A percentile compares a stretch with the other conserved stretches of the same genome.
Conservation (phyloP, 2,797 vertebrate genomes). For the Melopsittacus undulatus region DNA sequence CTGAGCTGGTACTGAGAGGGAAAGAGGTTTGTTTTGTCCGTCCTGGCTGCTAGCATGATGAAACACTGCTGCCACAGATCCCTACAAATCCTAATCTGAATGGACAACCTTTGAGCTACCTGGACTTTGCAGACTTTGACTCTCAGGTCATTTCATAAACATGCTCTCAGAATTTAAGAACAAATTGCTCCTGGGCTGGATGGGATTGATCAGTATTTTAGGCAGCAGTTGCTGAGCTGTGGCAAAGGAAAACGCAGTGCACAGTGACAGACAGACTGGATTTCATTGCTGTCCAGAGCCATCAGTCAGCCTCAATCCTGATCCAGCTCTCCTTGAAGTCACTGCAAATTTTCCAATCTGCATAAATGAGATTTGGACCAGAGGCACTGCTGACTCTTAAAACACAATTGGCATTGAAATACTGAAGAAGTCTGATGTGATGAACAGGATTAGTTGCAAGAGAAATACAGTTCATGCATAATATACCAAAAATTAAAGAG, state of each 20-base stretch:
- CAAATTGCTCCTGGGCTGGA: not conserved
- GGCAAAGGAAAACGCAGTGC: not conserved
- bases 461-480: not conserved
- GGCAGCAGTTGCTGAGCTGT: not conserved
- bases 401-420: not conserved
- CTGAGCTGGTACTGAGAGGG: not conserved
- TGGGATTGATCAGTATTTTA: slow-evolving; percentile 10
- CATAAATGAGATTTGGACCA: slow-evolving; percentile 27
- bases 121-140: not conserved
- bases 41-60: not conserved
- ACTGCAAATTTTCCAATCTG: slow-evolving; percentile 3
- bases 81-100: not conserved
- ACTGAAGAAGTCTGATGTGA: not conserved
- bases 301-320: not conserved
- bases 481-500: not conserved
- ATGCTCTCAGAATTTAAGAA: not conserved
- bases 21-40: not conserved
- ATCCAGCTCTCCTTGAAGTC: not conserved
- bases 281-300: slow-evolving; percentile 26
- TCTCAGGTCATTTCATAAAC: not conserved
- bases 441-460: slow-evolving; percentile 14
- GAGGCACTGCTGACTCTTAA: not conserved
- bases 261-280: not conserved
- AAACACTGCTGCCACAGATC: not conserved
- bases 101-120: not conserved